Base-by-base conservation (phyloP, 2,888 invertebrate species). In the Chamaedrilus cognettii region DNA sequence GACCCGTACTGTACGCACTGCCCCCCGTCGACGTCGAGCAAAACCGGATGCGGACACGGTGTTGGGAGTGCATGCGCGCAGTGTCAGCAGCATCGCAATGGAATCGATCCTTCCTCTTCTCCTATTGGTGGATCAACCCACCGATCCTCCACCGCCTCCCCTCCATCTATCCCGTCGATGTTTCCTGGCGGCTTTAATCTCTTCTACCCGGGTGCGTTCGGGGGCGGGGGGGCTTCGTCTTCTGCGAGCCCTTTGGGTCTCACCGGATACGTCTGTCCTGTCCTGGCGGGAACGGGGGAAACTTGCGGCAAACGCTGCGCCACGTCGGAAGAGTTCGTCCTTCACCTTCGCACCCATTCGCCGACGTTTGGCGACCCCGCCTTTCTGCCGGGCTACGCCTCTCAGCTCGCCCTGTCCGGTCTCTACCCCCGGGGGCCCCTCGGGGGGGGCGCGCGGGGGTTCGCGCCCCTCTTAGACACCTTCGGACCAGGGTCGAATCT, bases 151-250 rank as follows among this genome's bases (percentile, higher is more conserved):
- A 26, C 55, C 55, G 55, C 55, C 23, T 52, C 55, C 15, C 42
- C 19, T 7, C 11, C 42, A 42, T 7, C 11, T 42, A 7, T 42
- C 42, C 42, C 42, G 11, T 42, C 42, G 11, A 7, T 42, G 11
- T 42, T 11, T 19, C 42, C 42, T 19, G 42, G 42, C 11, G 42
- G 11, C 42, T n/a, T n/a, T n/a, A 11, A 7, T 7, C 26, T 52
- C 7, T 52, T 52, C 28, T 52, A 52, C 26, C 55, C 55, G 23
- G 55, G 55, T 23, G n/a, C n/a, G n/a, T n/a, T n/a, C n/a, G n/a
- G n/a, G n/a, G n/a, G n/a, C n/a, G n/a, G n/a, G n/a, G n/a, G n/a
- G n/a, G n/a, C n/a, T n/a, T n/a, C n/a, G n/a, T n/a, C n/a, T n/a
- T 19, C 15, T 26, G 15, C 55, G 55, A 19, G 11, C 28, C 15